A percentile compares a stretch with the other conserved stretches of the same genome.
phyloP scores from a whole-genome alignment of 2,888 invertebrate species.

The Meliscaeva auricollis region DNA sequence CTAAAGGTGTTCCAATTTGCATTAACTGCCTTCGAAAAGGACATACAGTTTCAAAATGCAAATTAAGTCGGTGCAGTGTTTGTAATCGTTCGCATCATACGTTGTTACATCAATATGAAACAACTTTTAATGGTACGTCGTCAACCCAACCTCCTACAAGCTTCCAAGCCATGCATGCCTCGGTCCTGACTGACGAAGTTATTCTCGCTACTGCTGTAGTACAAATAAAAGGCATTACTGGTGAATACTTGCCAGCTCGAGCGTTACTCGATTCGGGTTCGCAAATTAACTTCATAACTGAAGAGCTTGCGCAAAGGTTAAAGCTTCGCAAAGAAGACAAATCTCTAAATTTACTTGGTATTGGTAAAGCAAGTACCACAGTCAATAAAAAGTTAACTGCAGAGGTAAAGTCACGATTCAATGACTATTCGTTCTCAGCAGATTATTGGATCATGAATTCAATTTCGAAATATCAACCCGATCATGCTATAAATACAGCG shows the following conservation, averaged over 20 bases:
- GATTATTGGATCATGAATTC: conserved; percentile 45
- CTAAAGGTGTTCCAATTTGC: conserved; percentile 44
- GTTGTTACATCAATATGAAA: conserved; percentile 51
- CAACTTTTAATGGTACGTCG: conserved; percentile 26
- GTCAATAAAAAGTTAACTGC: conserved; percentile 39
- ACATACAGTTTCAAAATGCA: conserved; percentile 60
- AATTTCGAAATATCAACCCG: conserved; percentile 46
- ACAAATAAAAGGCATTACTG: not conserved
- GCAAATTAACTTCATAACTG: conserved; percentile 48
- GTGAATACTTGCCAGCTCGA: not conserved
- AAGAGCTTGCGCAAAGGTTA: conserved; percentile 43
- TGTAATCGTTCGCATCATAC: conserved; percentile 58
- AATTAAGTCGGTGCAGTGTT: conserved; percentile 41
- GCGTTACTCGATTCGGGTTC: conserved; percentile 4
- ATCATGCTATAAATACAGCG: conserved; percentile 14
- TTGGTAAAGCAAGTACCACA: conserved; percentile 42
- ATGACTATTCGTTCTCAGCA: conserved; percentile 35
- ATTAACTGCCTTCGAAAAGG: conserved; percentile 60
- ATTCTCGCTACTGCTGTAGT: conserved; percentile 49
- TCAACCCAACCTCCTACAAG: not conserved
- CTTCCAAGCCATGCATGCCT: conserved; percentile 7
- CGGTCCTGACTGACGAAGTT: conserved; percentile 3
- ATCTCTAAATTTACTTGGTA: conserved; percentile 10
- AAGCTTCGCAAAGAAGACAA: conserved; percentile 37
- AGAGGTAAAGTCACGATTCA: conserved; percentile 38